Base-by-base conservation (phyloP, 1,140 invertebrate species). In the Artemia franciscana region DNA sequence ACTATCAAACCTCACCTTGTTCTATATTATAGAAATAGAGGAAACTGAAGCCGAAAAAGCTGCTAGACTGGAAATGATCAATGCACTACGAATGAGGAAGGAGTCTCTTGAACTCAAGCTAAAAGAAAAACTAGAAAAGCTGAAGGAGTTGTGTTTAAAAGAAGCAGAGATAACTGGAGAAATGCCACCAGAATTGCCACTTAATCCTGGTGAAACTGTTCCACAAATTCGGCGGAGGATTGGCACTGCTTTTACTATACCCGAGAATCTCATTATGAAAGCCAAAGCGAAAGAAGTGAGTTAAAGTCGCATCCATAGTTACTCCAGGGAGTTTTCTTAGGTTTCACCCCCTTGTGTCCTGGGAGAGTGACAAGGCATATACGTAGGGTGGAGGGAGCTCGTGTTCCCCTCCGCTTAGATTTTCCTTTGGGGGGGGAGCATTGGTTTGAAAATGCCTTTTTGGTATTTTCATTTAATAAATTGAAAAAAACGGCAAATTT, bases 141-240 rank as follows among this genome's bases (percentile, higher is more conserved):
- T 91, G 0, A 86, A 86, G 70, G 78, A 77, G 65, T 70, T 91
- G 59, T 91, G 88, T 69, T 76, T 90, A 5, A 75, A 84, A 67
- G 88, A 91, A 77, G 86, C 84, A 23, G 85, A 89, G 67, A 71
- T 91, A 28, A 91, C 85, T 0, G 88, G 88, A 60, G 73, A 84
- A 66, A 75, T 92, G 67, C 87, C 88, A 24, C 78, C 80, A 5
- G 88, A 92, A 73, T 86, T 81, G 57, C 87, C 88, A 9, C 69
- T 86, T 26, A 82, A 79, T 60, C 84, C 85, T 9, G 86, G 86
- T 51, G 85, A 90, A 71, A 78, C 78, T 56, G 76, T 79, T 24
- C 86, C 87, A 28, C 70, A 72, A 26, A 79, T 88, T 64, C 71
- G 76, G 51, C 73, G 79, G 63, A 74, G 83, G 67, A 75, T 86